Evolutionary conservation across 2,113 vertebrate genomes (phyloP), one percentile per base, ranked within the genome.

Genomic region (Melanerpes formicivorus): DNA sequence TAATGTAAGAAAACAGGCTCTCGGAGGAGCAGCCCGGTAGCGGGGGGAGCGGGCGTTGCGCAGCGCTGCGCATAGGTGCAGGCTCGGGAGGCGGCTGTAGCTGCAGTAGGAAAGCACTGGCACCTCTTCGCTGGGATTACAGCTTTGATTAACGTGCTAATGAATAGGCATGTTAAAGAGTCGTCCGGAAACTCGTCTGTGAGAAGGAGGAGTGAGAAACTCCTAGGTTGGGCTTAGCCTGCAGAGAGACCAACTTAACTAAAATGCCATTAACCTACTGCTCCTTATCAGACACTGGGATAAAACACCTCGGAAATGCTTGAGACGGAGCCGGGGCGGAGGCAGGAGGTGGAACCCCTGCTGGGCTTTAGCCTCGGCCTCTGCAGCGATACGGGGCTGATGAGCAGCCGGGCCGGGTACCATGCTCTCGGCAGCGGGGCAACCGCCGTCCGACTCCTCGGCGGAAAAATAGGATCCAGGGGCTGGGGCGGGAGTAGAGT

Each of bases 111-210:
- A 86, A 90, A 67, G 73, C 60, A 42, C 52, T 27, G 91, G 74
- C 46, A 88, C 58, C 56, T 95, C 76, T 72, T 83, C 54, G 37
- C 74, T 56, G 82, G 93, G 84, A 93, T 90, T 92, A 82, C 69
- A 80, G 85, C 66, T 62, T 82, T 95, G 84, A 94, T 93, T 95
- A 96, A 80, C 80, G 80, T 81, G 87, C 93, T 97, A 95, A 97
- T 98, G 96, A 97, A 96, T 93, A 96, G 93, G 90, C 80, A 91
- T 87, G 90, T 42, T 95, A 95, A 94, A 95, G 91, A 93, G 72
- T 13, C 63, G 92, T 64, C 90, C 94, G 95, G 93, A 96, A 92
- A 95, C 55, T 83, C 87, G 60, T 80, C 87, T 93, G 88, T 71
- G 81, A 93, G 67, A 96, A 86, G 91, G 73, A 90, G 85, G 90